These are phyloP conservation scores for Macrostomum lignano DNA, from an alignment of 1,140 invertebrate species.

Conservation along the genomic window DNA sequence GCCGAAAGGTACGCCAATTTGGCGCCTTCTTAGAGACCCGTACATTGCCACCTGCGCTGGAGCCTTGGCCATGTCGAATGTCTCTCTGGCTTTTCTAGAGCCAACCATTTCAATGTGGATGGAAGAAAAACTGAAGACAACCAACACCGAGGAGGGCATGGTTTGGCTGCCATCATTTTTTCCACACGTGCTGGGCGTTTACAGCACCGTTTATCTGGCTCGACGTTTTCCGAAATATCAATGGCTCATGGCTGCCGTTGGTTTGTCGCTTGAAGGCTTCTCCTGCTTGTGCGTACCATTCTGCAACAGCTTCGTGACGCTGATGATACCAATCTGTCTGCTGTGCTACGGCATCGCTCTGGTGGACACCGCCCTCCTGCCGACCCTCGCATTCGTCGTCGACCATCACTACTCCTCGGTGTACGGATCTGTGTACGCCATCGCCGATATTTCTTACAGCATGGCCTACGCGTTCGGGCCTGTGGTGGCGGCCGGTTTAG, in stretches of 20 bases:
- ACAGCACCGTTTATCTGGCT: slow-evolving; percentile 77
- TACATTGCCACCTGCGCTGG: slow-evolving; percentile 87
- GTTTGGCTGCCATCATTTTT: slow-evolving; percentile 97
- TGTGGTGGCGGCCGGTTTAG: slow-evolving; percentile 81
- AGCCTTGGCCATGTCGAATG: slow-evolving; percentile 92
- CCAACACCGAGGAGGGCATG: slow-evolving; percentile 90
- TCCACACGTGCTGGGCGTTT: slow-evolving; percentile 80
- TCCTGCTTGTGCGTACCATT: slow-evolving; percentile 88
- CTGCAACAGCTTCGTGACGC: slow-evolving; percentile 52
- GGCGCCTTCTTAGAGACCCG: slow-evolving; percentile 75
- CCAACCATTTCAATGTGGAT: slow-evolving; percentile 97
- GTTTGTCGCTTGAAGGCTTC: slow-evolving; percentile 66
- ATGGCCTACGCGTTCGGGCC: slow-evolving; percentile 91
- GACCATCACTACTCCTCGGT: slow-evolving; percentile 88
- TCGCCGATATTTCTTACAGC: slow-evolving; percentile 95
- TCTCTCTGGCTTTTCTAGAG: slow-evolving; percentile 84
- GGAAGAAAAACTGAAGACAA: slow-evolving; percentile 62
- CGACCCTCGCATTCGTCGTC: slow-evolving; percentile 77
- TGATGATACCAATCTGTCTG: slow-evolving; percentile 84
- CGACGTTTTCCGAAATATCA: slow-evolving; percentile 72
- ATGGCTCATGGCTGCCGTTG: slow-evolving; percentile 74
- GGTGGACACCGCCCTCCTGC: slow-evolving; percentile 82
- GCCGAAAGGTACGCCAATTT: slow-evolving; percentile 45
- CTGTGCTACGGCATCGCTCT: slow-evolving; percentile 96
- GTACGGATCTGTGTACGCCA: slow-evolving; percentile 95